Evolutionary conservation across 1,140 invertebrate genomes (phyloP).

Genomic region (Monochamus saltuarius): DNA sequence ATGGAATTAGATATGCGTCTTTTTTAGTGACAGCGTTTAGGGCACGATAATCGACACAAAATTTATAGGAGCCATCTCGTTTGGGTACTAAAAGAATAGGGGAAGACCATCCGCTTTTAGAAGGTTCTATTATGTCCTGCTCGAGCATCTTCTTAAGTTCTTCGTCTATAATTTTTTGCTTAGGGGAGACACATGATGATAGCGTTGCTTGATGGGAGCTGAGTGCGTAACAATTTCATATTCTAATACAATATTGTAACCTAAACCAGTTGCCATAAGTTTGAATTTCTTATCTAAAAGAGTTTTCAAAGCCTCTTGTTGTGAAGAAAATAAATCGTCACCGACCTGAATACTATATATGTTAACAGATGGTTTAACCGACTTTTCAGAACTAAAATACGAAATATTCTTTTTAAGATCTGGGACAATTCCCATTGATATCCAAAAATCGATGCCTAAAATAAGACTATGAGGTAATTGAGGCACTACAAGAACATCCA

Average conservation of each 20-base stretch:
- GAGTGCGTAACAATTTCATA: not conserved
- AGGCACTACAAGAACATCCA: conserved; percentile 8
- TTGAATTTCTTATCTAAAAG: not conserved
- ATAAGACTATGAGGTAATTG: conserved; percentile 16
- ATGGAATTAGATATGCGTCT: too few relatives aligned
- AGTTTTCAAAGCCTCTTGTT: too few relatives aligned
- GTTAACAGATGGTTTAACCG: too few relatives aligned
- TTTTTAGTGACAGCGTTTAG: not conserved
- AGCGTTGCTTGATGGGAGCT: not conserved
- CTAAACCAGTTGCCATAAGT: not conserved
- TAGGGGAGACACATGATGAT: not conserved
- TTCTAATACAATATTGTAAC: not conserved
- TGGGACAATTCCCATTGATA: conserved; percentile 9
- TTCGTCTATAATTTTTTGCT: not conserved
- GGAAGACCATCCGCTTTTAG: not conserved
- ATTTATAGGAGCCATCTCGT: not conserved
- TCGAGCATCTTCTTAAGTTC: conserved; percentile 1
- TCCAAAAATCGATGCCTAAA: conserved; percentile 30
- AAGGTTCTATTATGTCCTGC: not conserved
- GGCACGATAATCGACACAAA: not conserved
- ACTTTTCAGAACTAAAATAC: too few relatives aligned
- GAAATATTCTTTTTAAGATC: too few relatives aligned
- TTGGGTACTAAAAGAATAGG: not conserved
- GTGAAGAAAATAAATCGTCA: too few relatives aligned
- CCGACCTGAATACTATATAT: too few relatives aligned